These are phyloP conservation scores for Prosapia bicincta DNA, from an alignment of 2,888 invertebrate genomes.

Conservation along the genomic window DNA sequence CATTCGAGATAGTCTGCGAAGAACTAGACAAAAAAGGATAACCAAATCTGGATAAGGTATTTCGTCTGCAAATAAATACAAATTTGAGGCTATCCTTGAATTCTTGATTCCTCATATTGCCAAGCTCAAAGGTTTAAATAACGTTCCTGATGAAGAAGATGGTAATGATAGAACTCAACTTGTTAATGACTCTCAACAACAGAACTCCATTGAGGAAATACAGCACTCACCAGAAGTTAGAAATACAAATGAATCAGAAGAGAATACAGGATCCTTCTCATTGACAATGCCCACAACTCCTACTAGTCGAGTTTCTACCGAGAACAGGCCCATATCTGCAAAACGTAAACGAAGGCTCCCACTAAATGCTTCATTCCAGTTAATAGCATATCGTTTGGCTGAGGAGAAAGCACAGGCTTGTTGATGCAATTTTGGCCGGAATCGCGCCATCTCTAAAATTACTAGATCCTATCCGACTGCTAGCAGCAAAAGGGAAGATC, in stretches of 20 bases:
- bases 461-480: too few relatives aligned
- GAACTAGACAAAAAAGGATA: conserved; percentile 36
- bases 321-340: not conserved
- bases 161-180: not conserved
- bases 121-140: conserved; percentile 31
- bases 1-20: conserved; percentile 28
- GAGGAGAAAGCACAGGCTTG: conserved; percentile 4
- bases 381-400: conserved; percentile 7
- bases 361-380: conserved; percentile 1
- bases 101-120: conserved; percentile 38
- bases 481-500: too few relatives aligned
- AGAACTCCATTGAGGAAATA: conserved; percentile 7
- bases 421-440: conserved; percentile 17
- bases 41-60: conserved; percentile 38
- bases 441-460: conserved; percentile 7
- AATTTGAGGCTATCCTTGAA: conserved; percentile 36
- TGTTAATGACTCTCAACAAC: conserved; percentile 6
- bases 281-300: conserved; percentile 7
- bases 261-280: not conserved
- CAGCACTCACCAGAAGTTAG: not conserved
- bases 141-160: conserved; percentile 8
- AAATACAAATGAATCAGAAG: conserved; percentile 7
- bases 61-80: conserved; percentile 34
- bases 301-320: not conserved
- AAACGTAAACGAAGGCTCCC: not conserved